Evolutionary conservation across 2,113 vertebrate genomes (phyloP).

Genomic region (Rhea americana): DNA sequence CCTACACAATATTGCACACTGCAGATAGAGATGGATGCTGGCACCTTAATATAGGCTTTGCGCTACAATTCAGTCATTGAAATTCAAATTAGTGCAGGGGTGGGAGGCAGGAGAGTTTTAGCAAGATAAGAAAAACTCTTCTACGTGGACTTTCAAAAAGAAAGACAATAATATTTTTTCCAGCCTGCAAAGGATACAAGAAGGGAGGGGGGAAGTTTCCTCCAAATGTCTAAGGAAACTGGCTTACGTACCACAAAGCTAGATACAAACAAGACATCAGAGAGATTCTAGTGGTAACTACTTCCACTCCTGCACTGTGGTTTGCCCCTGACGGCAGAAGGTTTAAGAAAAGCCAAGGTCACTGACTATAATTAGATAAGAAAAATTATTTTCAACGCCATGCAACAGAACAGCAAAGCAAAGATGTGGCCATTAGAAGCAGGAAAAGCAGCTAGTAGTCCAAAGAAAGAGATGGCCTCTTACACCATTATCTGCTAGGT

Average conservation of each 20-base stretch:
- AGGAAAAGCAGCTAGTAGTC: background rate
- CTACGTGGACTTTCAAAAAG: slow-evolving; percentile 33
- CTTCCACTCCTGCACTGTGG: rapidly evolving
- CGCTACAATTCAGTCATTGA: slow-evolving; percentile 69
- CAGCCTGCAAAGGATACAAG: slow-evolving; percentile 52
- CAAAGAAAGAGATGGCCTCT: rapidly evolving
- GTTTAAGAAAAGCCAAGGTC: slow-evolving; percentile 1
- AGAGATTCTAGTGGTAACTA: background rate
- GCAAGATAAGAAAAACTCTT: slow-evolving; percentile 63
- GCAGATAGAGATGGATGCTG: slow-evolving; percentile 66
- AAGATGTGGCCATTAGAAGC: background rate
- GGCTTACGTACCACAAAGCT: background rate
- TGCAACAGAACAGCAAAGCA: background rate
- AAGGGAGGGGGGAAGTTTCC: slow-evolving; percentile 32
- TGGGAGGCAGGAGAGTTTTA: slow-evolving; percentile 66
- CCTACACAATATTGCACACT: slow-evolving; percentile 61
- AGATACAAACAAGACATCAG: background rate
- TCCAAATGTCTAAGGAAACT: slow-evolving; percentile 40
- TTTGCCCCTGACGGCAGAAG: background rate
- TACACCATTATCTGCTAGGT: rapidly evolving
- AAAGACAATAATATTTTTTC: slow-evolving; percentile 26
- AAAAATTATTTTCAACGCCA: background rate
- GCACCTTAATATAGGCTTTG: slow-evolving; percentile 65
- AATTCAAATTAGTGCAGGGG: slow-evolving; percentile 77
- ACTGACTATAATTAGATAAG: background rate